A percentile compares a stretch with the other conserved stretches of the same genome.
Conservation (phyloP, 2,797 vertebrate genomes). For the Cyprinella venusta region DNA sequence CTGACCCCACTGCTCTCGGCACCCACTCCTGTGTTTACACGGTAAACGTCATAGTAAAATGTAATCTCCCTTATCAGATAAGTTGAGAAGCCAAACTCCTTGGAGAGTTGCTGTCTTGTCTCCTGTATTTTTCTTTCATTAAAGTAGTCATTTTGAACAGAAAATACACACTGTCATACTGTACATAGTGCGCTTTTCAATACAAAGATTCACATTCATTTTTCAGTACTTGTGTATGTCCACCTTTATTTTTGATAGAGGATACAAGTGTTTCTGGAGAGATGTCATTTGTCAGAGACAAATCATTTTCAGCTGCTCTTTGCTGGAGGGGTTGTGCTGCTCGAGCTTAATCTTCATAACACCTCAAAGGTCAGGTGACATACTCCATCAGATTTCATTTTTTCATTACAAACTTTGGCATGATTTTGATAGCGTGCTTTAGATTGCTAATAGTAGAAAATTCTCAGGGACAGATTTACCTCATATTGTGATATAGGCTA, state of each 20-base stretch:
- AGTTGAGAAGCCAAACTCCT: background rate
- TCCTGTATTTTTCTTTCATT: background rate
- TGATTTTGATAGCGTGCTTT: background rate
- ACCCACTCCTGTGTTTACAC: constrained; percentile 28
- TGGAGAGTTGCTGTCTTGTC: background rate
- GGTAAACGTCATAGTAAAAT: constrained; percentile 9
- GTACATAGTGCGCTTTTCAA: background rate
- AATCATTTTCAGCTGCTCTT: background rate
- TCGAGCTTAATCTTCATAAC: background rate
- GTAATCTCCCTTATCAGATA: constrained; percentile 8
- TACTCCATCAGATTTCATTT: background rate
- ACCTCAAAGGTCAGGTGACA: background rate
- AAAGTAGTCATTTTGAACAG: constrained; percentile 1
- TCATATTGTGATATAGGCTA: background rate
- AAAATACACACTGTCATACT: background rate
- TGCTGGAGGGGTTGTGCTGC: background rate
- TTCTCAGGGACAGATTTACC: background rate
- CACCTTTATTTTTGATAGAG: constrained; percentile 1
- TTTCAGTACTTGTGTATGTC: too few species aligned
- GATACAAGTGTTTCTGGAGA: background rate
- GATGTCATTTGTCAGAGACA: background rate
- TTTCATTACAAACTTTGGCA: background rate
- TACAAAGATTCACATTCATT: background rate
- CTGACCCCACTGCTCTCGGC: background rate
- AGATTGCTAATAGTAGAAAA: background rate